Evolutionary conservation across 37 sponge, comb jelly and placozoan species (phyloP).

Genomic region (Aphrocallistes beatrix): DNA sequence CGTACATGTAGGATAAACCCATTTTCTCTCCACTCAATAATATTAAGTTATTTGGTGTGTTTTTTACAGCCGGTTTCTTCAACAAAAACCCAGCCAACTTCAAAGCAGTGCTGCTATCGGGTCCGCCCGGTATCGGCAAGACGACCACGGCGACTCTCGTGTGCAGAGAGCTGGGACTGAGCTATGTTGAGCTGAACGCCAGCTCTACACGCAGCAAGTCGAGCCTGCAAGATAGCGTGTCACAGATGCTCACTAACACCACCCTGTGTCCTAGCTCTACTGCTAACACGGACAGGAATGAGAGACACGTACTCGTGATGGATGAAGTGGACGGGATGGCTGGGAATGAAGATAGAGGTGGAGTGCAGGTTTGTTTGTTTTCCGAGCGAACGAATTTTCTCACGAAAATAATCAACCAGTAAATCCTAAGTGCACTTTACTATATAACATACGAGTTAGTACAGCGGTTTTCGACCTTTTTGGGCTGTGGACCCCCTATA

Average conservation of each 20-base stretch:
- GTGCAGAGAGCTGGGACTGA: conserved; percentile 74
- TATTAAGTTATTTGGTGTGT: no score
- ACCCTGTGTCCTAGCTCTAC: conserved; percentile 24
- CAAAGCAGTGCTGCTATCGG: conserved; percentile 88
- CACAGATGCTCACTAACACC: conserved; percentile 42
- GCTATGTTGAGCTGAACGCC: conserved; percentile 80
- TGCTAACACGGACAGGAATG: not conserved
- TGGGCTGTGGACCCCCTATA: no score
- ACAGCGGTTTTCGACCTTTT: no score
- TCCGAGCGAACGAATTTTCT: no score
- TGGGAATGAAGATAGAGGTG: conserved; percentile 95
- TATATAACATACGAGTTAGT: no score
- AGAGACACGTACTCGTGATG: conserved; percentile 78
- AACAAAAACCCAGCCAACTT: conserved; percentile 48
- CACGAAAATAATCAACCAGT: no score
- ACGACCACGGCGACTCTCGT: conserved; percentile 91
- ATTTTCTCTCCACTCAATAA: no score
- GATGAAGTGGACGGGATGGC: conserved; percentile 99
- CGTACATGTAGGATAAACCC: no score
- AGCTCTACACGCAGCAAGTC: conserved; percentile 76
- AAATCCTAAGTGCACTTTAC: no score
- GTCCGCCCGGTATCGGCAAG: conserved; percentile 96
- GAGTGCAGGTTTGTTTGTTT: conserved; percentile 45
- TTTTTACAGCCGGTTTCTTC: no score
- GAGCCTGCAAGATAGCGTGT: conserved; percentile 47